Evolutionary conservation across 1,140 invertebrate species (phyloP).

Genomic region (Ericerus pela): DNA sequence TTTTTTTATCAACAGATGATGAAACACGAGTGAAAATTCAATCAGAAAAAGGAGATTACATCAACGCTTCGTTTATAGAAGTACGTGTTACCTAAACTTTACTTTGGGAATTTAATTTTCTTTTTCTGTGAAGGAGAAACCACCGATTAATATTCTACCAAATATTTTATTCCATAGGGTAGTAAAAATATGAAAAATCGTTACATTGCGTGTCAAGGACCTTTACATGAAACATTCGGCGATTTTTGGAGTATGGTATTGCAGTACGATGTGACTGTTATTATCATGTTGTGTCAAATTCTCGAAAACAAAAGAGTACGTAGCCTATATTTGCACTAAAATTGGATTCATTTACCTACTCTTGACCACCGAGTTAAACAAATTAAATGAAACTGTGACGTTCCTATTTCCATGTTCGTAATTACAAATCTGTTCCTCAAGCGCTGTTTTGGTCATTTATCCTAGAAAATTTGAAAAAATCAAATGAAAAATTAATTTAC

Average conservation of each 20-base stretch:
- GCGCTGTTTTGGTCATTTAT: too few species aligned
- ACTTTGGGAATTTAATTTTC: background rate
- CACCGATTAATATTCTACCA: background rate
- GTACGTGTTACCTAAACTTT: background rate
- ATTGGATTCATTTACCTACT: too few species aligned
- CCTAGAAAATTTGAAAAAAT: too few species aligned
- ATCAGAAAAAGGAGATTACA: background rate
- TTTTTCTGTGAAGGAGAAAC: background rate
- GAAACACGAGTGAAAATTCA: constrained; percentile 11
- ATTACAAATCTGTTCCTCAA: too few species aligned
- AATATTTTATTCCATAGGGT: background rate
- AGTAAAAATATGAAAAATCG: background rate
- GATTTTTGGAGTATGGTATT: constrained; percentile 76
- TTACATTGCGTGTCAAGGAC: constrained; percentile 76
- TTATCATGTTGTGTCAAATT: constrained; percentile 65
- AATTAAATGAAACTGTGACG: too few species aligned
- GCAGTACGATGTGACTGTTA: constrained; percentile 51
- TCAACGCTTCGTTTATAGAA: constrained; percentile 16
- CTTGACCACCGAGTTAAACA: too few species aligned
- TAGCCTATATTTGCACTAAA: too few species aligned
- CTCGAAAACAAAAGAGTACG: constrained; percentile 55
- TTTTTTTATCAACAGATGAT: too few species aligned
- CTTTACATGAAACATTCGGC: constrained; percentile 48
- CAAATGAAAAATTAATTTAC: too few species aligned
- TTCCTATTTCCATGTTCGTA: too few species aligned